phyloP scores from a whole-genome alignment of 1,140 invertebrate species.

The Phenacoccus solenopsis region DNA sequence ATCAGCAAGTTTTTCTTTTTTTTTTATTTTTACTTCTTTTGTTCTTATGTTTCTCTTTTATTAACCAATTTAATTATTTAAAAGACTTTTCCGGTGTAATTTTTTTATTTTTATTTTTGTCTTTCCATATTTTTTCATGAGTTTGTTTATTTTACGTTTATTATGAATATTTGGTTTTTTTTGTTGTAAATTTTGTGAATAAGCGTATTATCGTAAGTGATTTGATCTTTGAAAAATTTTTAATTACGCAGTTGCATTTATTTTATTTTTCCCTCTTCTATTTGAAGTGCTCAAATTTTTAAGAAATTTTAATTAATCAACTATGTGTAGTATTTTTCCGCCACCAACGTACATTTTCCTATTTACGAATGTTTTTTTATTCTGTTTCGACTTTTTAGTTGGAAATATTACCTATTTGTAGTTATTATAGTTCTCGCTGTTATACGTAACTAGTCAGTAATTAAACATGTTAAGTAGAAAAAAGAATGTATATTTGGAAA shows the following conservation, averaged over 20 bases:
- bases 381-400: not conserved
- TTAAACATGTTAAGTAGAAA: not conserved
- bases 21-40: not conserved
- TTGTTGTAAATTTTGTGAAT: not conserved
- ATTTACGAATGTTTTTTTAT: not conserved
- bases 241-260: not conserved
- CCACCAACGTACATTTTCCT: not conserved
- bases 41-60: not conserved
- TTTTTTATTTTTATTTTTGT: not conserved
- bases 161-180: too few relatives aligned
- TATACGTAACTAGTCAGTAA: slow-evolving; percentile 2
- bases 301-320: not conserved
- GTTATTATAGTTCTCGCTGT: not conserved
- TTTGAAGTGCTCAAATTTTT: not conserved
- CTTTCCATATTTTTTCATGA: not conserved
- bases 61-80: not conserved
- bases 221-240: not conserved
- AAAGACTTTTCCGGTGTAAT: not conserved
- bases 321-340: not conserved
- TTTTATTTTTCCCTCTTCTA: not conserved
- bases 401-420: not conserved
- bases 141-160: not conserved
- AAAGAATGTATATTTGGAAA: not conserved
- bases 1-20: not conserved
- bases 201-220: not conserved